Conservation (phyloP, 1,140 invertebrate genomes). For the Drosophila lini region DNA sequence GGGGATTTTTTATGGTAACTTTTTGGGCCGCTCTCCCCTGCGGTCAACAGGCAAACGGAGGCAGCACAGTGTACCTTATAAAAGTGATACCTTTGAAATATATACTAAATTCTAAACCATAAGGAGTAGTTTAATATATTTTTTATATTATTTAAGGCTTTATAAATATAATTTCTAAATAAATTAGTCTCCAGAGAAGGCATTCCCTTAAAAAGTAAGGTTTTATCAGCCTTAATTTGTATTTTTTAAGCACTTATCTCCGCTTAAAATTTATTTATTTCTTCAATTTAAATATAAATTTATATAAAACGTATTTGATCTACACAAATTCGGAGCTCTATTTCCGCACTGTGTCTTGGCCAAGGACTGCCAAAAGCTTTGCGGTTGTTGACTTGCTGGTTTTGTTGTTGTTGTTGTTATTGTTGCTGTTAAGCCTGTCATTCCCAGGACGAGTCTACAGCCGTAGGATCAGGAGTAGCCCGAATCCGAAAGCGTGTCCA, state of each 20-base stretch:
- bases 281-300: too few relatives aligned
- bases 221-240: background rate
- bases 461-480: conserved; percentile 9
- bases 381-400: conserved; percentile 32
- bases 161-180: too few relatives aligned
- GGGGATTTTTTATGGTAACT: conserved; percentile 11
- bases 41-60: conserved; percentile 15
- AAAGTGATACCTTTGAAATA: background rate
- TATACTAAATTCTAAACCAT: background rate
- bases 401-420: conserved; percentile 13
- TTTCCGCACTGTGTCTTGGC: conserved; percentile 4
- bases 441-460: conserved; percentile 14
- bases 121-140: background rate
- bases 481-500: conserved; percentile 12
- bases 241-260: background rate
- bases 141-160: background rate
- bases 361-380: conserved; percentile 49
- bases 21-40: conserved; percentile 15
- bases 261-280: background rate
- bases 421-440: conserved; percentile 35
- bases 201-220: background rate
- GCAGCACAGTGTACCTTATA: conserved; percentile 1
- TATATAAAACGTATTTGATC: background rate
- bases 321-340: background rate
- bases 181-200: background rate